A percentile compares a stretch with the other conserved stretches of the same genome.
Conservation (phyloP, 1,140 invertebrate genomes). For the Bombus sylvicola region DNA sequence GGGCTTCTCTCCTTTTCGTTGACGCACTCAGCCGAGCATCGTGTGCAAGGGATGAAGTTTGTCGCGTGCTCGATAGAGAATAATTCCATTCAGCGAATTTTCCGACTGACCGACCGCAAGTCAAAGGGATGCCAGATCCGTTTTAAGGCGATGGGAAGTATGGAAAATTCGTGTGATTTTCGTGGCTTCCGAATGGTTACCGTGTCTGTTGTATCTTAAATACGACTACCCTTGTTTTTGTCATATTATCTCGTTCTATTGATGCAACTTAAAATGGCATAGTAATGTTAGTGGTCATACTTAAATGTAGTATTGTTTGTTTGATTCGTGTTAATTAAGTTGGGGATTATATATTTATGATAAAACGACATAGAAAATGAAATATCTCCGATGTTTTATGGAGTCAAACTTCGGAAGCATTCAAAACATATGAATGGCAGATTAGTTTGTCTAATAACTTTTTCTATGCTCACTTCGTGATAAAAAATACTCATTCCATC, state of each 20-base stretch:
- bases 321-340: too few relatives aligned
- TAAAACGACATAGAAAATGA: not conserved
- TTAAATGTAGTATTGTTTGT: too few relatives aligned
- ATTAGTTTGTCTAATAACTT: too few relatives aligned
- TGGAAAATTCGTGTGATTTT: not conserved
- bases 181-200: not conserved
- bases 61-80: slow-evolving; percentile 62
- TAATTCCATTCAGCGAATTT: slow-evolving; percentile 68
- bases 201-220: not conserved
- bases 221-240: not conserved
- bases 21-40: slow-evolving; percentile 61
- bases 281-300: not conserved
- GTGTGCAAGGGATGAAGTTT: slow-evolving; percentile 61
- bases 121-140: not conserved
- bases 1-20: slow-evolving; percentile 62
- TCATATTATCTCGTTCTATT: not conserved
- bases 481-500: too few relatives aligned
- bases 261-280: not conserved
- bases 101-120: slow-evolving; percentile 55
- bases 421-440: too few relatives aligned
- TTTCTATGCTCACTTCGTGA: too few relatives aligned
- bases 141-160: slow-evolving; percentile 5
- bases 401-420: too few relatives aligned
- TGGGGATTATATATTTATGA: too few relatives aligned
- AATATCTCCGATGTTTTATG: too few relatives aligned